phyloP scores from a whole-genome alignment of 2,888 invertebrate species.

The Xestia ashworthii region DNA sequence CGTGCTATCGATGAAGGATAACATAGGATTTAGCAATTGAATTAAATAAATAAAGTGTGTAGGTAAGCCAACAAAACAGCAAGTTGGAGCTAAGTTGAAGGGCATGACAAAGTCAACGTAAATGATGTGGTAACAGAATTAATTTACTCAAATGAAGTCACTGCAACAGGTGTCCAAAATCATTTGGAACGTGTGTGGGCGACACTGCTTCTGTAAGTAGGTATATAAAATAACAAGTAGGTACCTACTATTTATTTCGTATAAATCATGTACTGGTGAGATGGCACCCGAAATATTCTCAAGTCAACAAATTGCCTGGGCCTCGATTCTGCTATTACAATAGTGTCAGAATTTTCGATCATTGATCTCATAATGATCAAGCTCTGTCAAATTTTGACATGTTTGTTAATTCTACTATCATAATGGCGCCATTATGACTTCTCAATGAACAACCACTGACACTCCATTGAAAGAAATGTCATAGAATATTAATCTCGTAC shows the following conservation, averaged over 20 bases:
- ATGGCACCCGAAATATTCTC: constrained; percentile 33
- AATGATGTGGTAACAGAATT: constrained; percentile 54
- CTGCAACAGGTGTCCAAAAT: constrained; percentile 70
- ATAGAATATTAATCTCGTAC: no score
- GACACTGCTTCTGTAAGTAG: constrained; percentile 51
- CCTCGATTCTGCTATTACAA: no score
- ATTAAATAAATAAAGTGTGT: constrained; percentile 2
- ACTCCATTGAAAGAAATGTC: no score
- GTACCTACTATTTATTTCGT: no score
- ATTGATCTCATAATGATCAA: no score
- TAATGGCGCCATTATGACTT: no score
- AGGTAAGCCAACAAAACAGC: neutral
- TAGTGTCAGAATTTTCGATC: no score
- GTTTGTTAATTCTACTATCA: no score
- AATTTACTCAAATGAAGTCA: constrained; percentile 57
- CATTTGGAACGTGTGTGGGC: constrained; percentile 65
- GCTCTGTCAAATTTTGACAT: no score
- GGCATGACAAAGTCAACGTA: constrained; percentile 40
- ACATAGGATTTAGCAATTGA: neutral
- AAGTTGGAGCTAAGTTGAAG: constrained; percentile 22
- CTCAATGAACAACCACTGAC: no score
- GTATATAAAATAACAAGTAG: constrained; percentile 22
- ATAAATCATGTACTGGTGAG: constrained; percentile 3
- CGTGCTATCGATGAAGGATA: constrained; percentile 21
- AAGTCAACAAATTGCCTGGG: constrained; percentile 58